Conservation (phyloP, 2,113 vertebrate genomes). For the Forbesichthys papilliferus region DNA sequence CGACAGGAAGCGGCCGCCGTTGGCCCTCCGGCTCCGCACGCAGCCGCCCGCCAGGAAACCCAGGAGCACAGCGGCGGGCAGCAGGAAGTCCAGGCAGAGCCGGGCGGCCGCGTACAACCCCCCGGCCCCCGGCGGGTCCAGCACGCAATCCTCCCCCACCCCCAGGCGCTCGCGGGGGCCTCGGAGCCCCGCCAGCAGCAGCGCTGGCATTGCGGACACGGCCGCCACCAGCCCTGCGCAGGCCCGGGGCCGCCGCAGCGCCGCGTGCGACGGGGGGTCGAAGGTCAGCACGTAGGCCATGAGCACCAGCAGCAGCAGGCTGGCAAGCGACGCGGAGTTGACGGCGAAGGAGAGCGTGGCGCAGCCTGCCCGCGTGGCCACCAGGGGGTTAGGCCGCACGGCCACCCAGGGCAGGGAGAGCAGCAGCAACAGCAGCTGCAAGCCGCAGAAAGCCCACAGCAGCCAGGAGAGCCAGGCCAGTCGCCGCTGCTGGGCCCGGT, state of each 20-base stretch:
- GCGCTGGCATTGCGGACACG: slow-evolving; percentile 60
- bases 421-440: slow-evolving; percentile 74
- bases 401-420: slow-evolving; percentile 74
- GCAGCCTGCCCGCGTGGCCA: slow-evolving; percentile 65
- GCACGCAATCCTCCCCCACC: slow-evolving; percentile 53
- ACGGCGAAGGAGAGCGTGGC: slow-evolving; percentile 74
- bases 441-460: slow-evolving; percentile 70
- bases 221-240: slow-evolving; percentile 47
- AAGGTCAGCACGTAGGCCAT: slow-evolving; percentile 58
- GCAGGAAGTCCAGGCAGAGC: slow-evolving; percentile 72
- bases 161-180: slow-evolving; percentile 40
- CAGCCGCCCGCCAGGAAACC: slow-evolving; percentile 48
- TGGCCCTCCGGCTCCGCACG: slow-evolving; percentile 34
- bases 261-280: slow-evolving; percentile 27
- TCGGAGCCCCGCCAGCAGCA: slow-evolving; percentile 61
- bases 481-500: slow-evolving; percentile 18
- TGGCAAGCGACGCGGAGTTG: slow-evolving; percentile 72
- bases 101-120: slow-evolving; percentile 73
- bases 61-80: slow-evolving; percentile 66
- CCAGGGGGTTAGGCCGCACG: slow-evolving; percentile 72
- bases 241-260: slow-evolving; percentile 24
- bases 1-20: slow-evolving; percentile 47
- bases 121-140: slow-evolving; percentile 63
- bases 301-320: slow-evolving; percentile 66
- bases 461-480: slow-evolving; percentile 65